Base-by-base conservation (phyloP, 2,888 invertebrate genomes). In the Labia minor region DNA sequence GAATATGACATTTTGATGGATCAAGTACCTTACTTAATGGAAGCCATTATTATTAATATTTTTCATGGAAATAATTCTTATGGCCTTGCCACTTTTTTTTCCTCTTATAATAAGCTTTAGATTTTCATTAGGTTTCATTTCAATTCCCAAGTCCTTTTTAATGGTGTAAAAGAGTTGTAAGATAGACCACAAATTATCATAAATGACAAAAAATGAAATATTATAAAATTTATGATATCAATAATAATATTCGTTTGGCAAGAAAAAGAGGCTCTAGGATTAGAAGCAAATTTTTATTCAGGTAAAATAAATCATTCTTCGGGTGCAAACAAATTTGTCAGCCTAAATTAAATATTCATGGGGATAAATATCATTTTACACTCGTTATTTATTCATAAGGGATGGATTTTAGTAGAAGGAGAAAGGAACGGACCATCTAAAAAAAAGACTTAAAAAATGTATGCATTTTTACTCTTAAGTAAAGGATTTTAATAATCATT, bases 261-360 rank as follows among this genome's bases (percentile, higher is more conserved):
- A 26, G 14, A 14, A 49, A 49, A 10, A 14, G 49, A 49, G n/a
- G 49, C 16, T 49, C 14, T 49, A 10, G 49, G n/a, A 49, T 49
- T 49, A 11, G n/a, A 49, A 49, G n/a, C 49, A 49, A 49, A 49
- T 49, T 49, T 49, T 49, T 49, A 49, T 49, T 49, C 49, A 49
- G 49, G 3, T 64, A 64, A 64, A 16, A 20, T 21, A 64, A 21
- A 16, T 26, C 20, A 33, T 18, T 64, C 21, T 3, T 16, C 26
- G 64, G 64, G 64, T 21, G 64, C 20, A 33, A 63, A 64, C 26
- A 18, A 21, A 64, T 64, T 64, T 64, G 21, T 33, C 64, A 26
- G 21, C 63, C 18, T 63, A 20, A 21, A 20, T 63, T 63, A 21
- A 63, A 21, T 63, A 49, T 49, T 49, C 49, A 49, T 49, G 49